phyloP scores from a whole-genome alignment of 2,797 vertebrate genomes.

The Poecilia gillii region DNA sequence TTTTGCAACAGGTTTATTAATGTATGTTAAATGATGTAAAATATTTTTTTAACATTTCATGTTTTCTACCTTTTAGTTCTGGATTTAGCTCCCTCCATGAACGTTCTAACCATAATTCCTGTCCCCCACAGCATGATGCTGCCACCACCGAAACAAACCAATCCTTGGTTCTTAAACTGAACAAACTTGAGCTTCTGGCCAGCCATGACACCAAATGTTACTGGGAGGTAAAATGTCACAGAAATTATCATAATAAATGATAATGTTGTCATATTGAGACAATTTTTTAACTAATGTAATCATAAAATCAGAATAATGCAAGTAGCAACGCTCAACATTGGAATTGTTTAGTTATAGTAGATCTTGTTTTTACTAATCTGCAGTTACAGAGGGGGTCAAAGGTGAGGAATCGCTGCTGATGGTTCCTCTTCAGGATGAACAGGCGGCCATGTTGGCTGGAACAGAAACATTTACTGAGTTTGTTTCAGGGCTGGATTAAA shows the following conservation, averaged over 20 bases:
- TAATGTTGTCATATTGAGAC: no score
- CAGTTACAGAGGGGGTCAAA: neutral
- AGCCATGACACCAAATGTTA: no score
- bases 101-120: neutral
- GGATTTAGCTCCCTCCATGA: neutral
- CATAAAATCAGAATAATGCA: no score
- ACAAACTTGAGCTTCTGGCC: neutral
- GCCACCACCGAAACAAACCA: neutral
- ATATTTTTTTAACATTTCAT: neutral
- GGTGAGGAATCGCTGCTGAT: neutral
- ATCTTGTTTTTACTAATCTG: no score
- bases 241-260: no score
- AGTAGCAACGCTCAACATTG: no score
- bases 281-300: no score
- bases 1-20: neutral
- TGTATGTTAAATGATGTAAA: neutral
- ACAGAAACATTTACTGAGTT: neutral
- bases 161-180: neutral
- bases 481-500: neutral
- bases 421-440: neutral
- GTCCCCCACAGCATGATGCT: neutral
- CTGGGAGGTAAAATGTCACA: no score
- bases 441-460: neutral
- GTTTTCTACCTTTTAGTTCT: neutral
- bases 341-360: no score